These are phyloP conservation scores for Ptychochromis oligacanthus DNA, from an alignment of 2,113 vertebrate genomes.

Conservation along the genomic window DNA sequence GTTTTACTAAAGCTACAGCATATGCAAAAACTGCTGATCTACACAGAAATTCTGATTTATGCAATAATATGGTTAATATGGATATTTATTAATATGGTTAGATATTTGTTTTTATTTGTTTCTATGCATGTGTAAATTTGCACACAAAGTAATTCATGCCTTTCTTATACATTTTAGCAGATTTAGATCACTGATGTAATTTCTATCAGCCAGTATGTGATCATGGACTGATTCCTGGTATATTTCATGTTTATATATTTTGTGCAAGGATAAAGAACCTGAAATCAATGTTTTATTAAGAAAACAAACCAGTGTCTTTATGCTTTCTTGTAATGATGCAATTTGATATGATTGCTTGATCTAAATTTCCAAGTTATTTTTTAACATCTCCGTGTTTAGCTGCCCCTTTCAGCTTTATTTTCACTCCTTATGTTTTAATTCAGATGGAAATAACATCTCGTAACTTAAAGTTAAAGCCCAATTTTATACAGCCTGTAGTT, in stretches of 20 bases:
- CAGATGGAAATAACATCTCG: background rate
- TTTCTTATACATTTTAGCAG: background rate
- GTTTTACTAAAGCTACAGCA: background rate
- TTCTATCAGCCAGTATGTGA: background rate
- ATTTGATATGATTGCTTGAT: background rate
- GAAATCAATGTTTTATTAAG: background rate
- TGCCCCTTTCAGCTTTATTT: background rate
- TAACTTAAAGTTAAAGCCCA: background rate
- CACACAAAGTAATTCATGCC: background rate
- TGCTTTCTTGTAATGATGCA: background rate
- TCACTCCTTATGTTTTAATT: background rate
- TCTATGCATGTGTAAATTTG: conserved; percentile 15
- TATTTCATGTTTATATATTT: background rate
- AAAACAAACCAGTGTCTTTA: background rate
- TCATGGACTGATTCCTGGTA: background rate
- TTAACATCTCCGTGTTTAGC: background rate
- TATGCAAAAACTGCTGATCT: conserved; percentile 43
- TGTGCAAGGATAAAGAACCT: background rate
- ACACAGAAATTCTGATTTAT: conserved; percentile 18
- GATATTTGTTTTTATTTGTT: background rate
- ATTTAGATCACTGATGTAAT: conserved; percentile 23
- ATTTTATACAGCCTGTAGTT: background rate
- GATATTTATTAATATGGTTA: conserved; percentile 19
- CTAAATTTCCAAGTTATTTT: background rate
- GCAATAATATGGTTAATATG: no score